Evolutionary conservation across 1,140 invertebrate species (phyloP).

Genomic region (Drosophila neocordata): DNA sequence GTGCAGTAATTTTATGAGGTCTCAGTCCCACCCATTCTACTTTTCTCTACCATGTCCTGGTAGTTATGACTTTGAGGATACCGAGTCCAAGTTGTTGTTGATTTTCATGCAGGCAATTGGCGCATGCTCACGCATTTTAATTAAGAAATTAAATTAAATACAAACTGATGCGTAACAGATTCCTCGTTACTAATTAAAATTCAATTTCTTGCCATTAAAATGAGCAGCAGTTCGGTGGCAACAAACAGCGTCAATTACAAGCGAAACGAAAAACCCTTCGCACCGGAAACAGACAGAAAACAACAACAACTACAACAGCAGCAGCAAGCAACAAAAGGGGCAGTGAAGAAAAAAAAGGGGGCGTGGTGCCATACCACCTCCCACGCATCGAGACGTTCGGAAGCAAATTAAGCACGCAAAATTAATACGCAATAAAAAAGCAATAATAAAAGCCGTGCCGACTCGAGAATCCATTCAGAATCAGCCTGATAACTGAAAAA

Average conservation of each 20-base stretch:
- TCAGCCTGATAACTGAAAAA: conserved; percentile 58
- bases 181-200: conserved; percentile 81
- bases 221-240: conserved; percentile 54
- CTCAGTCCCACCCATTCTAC: no score
- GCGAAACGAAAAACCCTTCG: conserved; percentile 46
- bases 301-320: conserved; percentile 23
- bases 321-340: conserved; percentile 1
- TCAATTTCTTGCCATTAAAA: conserved; percentile 81
- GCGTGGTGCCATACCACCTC: conserved; percentile 17
- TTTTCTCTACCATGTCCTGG: not conserved
- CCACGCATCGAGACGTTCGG: conserved; percentile 21
- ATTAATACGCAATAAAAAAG: conserved; percentile 82
- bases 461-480: conserved; percentile 2
- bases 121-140: conserved; percentile 77
- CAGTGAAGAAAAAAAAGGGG: not conserved
- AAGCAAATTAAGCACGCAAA: conserved; percentile 79
- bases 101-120: conserved; percentile 59
- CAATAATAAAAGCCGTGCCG: conserved; percentile 75
- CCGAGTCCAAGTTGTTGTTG: conserved; percentile 40
- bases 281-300: conserved; percentile 43
- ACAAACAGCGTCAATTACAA: conserved; percentile 72
- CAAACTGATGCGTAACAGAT: conserved; percentile 81
- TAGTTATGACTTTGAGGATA: not conserved
- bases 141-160: conserved; percentile 82
- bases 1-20: no score